Conservation (phyloP, 2,797 vertebrate species). For the Enteromius mattozi region DNA sequence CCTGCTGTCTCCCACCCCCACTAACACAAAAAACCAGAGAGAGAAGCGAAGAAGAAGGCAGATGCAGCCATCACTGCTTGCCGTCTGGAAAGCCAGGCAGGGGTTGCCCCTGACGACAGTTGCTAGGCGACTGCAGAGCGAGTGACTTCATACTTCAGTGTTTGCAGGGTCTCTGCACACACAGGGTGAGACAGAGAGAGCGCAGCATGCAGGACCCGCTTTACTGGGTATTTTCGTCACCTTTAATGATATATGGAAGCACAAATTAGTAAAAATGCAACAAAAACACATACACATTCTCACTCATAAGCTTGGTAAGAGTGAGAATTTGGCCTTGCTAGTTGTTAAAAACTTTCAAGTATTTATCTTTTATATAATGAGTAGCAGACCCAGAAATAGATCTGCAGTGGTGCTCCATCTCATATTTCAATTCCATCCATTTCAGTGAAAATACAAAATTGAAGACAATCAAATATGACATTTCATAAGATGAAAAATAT, state of each 20-base stretch:
- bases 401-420: not conserved
- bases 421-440: not conserved
- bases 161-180: slow-evolving; percentile 35
- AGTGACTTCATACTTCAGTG: slow-evolving; percentile 55
- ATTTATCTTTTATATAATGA: not conserved
- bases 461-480: not conserved
- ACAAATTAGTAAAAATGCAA: not conserved
- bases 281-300: not conserved
- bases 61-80: slow-evolving; percentile 54
- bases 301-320: too few species aligned
- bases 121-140: slow-evolving; percentile 62
- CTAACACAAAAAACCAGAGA: slow-evolving; percentile 37
- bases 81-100: slow-evolving; percentile 58
- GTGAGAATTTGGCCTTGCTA: too few species aligned
- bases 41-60: slow-evolving; percentile 45
- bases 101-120: slow-evolving; percentile 62
- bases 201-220: slow-evolving; percentile 17
- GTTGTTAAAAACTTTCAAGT: not conserved
- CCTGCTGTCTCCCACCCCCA: slow-evolving; percentile 40
- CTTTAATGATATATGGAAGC: not conserved
- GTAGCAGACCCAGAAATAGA: not conserved
- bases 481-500: not conserved
- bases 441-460: not conserved
- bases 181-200: slow-evolving; percentile 4
- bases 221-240: slow-evolving; percentile 8